phyloP scores from a whole-genome alignment of 2,888 invertebrate species.

The Elysia crispata region DNA sequence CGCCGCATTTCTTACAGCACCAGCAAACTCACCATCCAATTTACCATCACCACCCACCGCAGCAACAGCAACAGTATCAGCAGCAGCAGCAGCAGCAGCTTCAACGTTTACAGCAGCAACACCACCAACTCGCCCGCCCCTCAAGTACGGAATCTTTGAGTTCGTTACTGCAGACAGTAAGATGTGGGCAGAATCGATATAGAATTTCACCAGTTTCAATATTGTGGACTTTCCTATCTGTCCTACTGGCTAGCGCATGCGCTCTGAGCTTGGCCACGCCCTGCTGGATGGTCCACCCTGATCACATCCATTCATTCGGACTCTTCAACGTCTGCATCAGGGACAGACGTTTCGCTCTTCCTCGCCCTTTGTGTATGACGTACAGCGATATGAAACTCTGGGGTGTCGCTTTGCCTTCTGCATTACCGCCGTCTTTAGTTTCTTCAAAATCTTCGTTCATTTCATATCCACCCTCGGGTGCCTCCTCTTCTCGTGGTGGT shows the following conservation, averaged over 20 bases:
- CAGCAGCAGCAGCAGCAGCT: background rate
- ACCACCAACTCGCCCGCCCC: background rate
- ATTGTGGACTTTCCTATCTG: conserved; percentile 74
- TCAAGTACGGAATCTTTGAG: background rate
- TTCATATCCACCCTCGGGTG: too few relatives aligned
- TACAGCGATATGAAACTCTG: conserved; percentile 41
- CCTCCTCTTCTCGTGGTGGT: too few relatives aligned
- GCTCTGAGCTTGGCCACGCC: conserved; percentile 74
- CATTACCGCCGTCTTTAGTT: too few relatives aligned
- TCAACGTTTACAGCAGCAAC: background rate
- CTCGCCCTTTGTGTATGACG: conserved; percentile 41
- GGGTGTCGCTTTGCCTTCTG: too few relatives aligned
- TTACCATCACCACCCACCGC: background rate
- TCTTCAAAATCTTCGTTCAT: too few relatives aligned
- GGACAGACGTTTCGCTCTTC: conserved; percentile 46
- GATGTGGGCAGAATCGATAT: conserved; percentile 24
- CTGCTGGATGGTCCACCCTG: conserved; percentile 73
- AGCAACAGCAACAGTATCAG: background rate
- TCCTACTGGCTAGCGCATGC: conserved; percentile 71
- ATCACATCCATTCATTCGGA: conserved; percentile 63
- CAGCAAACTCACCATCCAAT: background rate
- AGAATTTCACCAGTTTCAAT: conserved; percentile 55
- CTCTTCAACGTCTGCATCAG: conserved; percentile 62
- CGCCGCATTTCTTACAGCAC: background rate
- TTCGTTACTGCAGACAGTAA: background rate